Evolutionary conservation across 1,140 invertebrate species (phyloP), one percentile per base, ranked within the genome.

Genomic region (Heliconius melpomene): DNA sequence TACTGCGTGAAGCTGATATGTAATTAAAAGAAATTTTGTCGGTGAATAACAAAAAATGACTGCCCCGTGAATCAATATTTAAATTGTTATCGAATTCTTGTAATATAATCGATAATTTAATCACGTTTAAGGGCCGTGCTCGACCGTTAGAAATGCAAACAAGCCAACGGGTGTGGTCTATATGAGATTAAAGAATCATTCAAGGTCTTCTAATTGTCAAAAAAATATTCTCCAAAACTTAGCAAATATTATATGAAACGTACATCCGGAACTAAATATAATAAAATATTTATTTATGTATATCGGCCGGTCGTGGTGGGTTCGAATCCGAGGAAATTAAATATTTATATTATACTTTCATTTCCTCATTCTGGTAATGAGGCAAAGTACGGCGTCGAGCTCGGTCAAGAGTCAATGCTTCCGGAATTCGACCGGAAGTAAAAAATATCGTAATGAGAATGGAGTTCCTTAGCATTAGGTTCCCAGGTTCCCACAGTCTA

Each of bases 41-140:
- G 20, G 13, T 66, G 60, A 80, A 89, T 90, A 82, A 90, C 86
- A 86, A 72, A 83, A 85, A 87, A 84, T 87, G 84, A 88, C 84
- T 89, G 84, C 87, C 82, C 83, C 82, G 74, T 86, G 72, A 77
- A 77, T 83, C 88, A 90, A 91, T 91, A 91, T 90, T 90, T 78
- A 87, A 83, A 82, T 80, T 84, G 77, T 83, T 86, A 86, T 86
- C 85, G 80, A 87, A 82, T 84, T 83, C 79, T 86, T 81, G 86
- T 82, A 88, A 89, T 88, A 89, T 86, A 88, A 89, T 87, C 89
- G 88, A 90, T 90, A 86, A 82, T 83, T 85, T 85, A 88, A 88
- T 84, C 82, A 85, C 87, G 87, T 78, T 89, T 83, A 88, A 90
- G 89, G 86, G 86, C 85, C 86, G 76, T 75, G 81, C 83, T 87